A percentile compares a stretch with the other conserved stretches of the same genome.
These are phyloP conservation scores for Gadus macrocephalus DNA, from an alignment of 2,113 vertebrate genomes.

Conservation along the genomic window DNA sequence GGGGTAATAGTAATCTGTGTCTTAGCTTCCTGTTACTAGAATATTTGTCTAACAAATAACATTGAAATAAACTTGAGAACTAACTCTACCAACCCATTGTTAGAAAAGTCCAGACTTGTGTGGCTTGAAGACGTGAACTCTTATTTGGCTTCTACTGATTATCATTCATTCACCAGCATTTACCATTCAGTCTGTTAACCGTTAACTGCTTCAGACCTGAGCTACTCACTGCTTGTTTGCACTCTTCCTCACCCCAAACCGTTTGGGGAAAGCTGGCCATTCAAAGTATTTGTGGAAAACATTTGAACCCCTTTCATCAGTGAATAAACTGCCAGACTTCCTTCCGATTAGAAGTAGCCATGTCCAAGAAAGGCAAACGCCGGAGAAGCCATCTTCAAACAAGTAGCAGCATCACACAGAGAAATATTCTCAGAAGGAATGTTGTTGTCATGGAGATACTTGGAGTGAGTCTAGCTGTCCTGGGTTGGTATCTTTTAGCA, in stretches of 20 bases:
- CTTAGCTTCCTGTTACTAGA: too few relatives aligned
- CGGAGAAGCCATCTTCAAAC: not conserved
- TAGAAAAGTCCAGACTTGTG: not conserved
- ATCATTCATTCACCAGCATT: slow-evolving; percentile 42
- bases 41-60: not conserved
- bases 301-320: slow-evolving; percentile 30
- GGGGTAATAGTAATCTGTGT: not conserved
- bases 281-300: slow-evolving; percentile 22
- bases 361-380: not conserved
- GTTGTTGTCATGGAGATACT: slow-evolving; percentile 86
- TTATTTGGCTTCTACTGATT: slow-evolving; percentile 15
- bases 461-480: slow-evolving; percentile 73
- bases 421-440: slow-evolving; percentile 54
- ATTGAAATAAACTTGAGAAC: not conserved
- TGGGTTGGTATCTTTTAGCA: slow-evolving; percentile 80
- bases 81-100: not conserved
- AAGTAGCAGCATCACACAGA: not conserved
- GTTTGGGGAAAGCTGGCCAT: not conserved
- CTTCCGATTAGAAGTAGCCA: too few relatives aligned
- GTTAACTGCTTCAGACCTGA: slow-evolving; percentile 59
- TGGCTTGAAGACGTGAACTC: not conserved
- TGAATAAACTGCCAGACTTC: slow-evolving; percentile 41
- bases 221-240: slow-evolving; percentile 51
- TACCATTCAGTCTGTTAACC: slow-evolving; percentile 50
- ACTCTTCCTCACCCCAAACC: slow-evolving; percentile 51